A percentile compares a stretch with the other conserved stretches of the same genome.
phyloP scores from a whole-genome alignment of 1,140 invertebrate genomes.

The Atta cephalotes region DNA sequence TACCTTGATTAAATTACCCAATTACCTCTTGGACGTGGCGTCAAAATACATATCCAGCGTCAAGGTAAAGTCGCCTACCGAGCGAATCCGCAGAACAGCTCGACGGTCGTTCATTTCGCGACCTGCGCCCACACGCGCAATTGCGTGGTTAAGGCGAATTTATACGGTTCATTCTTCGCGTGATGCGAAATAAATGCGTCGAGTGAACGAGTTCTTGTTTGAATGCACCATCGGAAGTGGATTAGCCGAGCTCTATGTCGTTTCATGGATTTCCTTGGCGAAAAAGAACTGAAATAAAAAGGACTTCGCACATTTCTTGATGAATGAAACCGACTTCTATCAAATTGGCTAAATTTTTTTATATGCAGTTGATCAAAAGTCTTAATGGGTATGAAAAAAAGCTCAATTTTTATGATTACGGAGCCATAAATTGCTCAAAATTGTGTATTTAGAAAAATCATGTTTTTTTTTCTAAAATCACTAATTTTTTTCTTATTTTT shows the following conservation, averaged over 20 bases:
- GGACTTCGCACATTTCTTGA: too few relatives aligned
- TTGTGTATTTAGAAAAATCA: too few relatives aligned
- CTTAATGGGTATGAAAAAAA: too few relatives aligned
- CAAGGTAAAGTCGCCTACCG: constrained; percentile 53
- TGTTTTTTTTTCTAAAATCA: too few relatives aligned
- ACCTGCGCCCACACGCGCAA: constrained; percentile 46
- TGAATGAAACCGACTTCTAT: too few relatives aligned
- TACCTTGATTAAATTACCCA: constrained; percentile 48
- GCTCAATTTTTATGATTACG: too few relatives aligned
- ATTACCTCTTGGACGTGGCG: constrained; percentile 10
- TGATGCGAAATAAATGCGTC: constrained; percentile 9
- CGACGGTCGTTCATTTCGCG: constrained; percentile 38
- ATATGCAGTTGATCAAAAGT: too few relatives aligned
- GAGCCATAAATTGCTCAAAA: too few relatives aligned
- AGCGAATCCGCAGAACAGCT: constrained; percentile 40
- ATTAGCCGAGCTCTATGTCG: background rate
- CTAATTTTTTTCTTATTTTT: too few relatives aligned
- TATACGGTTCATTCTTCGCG: constrained; percentile 26
- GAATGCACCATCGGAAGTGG: background rate
- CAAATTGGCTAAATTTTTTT: too few relatives aligned
- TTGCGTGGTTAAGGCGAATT: constrained; percentile 45
- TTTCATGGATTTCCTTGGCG: background rate
- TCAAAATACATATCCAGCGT: constrained; percentile 30
- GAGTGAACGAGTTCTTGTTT: background rate
- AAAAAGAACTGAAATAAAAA: background rate